Percentiles rank a stretch among this genome's conserved stretches.
Conservation (phyloP, 2,888 invertebrate genomes). For the Erpobdella octoculata region DNA sequence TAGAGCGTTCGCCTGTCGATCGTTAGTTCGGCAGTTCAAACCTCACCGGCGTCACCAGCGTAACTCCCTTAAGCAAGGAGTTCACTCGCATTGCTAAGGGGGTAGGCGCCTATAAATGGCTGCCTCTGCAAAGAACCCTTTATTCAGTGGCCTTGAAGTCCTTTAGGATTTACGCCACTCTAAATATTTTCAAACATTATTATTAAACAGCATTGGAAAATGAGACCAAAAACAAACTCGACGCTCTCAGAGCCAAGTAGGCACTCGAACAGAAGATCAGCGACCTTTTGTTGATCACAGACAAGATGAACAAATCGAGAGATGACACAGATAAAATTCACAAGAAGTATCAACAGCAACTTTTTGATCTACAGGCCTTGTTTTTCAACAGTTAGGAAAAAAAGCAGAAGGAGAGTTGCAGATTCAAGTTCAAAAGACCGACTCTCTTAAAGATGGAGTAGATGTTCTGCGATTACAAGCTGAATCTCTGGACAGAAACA, state of each 20-base stretch:
- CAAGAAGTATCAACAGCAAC: constrained; percentile 75
- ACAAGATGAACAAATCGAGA: constrained; percentile 96
- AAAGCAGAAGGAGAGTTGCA: constrained; percentile 95
- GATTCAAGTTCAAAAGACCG: constrained; percentile 91
- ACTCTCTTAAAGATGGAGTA: constrained; percentile 91
- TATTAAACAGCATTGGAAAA: constrained; percentile 96
- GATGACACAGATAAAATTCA: constrained; percentile 98
- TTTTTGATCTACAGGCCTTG: constrained; percentile 54
- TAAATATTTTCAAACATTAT: too few species aligned
- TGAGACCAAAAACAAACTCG: constrained; percentile 98
- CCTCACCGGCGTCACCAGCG: too few species aligned
- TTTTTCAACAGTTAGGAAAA: constrained; percentile 77
- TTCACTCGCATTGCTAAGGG: too few species aligned
- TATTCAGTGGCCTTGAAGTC: too few species aligned
- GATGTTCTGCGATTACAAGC: constrained; percentile 93
- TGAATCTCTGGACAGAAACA: constrained; percentile 85
- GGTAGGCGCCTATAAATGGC: too few species aligned
- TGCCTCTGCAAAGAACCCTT: too few species aligned
- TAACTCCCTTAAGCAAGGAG: too few species aligned
- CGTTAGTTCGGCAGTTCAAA: too few species aligned
- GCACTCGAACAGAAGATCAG: constrained; percentile 99
- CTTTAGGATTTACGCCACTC: too few species aligned
- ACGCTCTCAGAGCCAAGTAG: constrained; percentile 99
- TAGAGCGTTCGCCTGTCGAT: too few species aligned
- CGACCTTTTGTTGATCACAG: constrained; percentile 94